phyloP scores from a whole-genome alignment of 2,888 invertebrate genomes.

The Marronus borbonicus region DNA sequence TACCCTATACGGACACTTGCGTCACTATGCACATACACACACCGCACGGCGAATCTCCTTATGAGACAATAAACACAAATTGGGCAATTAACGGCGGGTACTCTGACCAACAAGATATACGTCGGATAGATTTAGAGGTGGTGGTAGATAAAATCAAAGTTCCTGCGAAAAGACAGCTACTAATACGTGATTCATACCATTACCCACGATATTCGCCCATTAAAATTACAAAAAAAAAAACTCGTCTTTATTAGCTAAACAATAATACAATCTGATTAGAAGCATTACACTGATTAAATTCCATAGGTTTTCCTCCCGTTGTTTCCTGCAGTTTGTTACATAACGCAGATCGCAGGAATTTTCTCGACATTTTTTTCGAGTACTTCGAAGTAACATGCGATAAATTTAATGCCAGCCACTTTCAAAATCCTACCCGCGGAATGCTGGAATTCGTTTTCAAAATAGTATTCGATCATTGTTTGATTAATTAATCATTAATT shows the following conservation, averaged over 20 bases:
- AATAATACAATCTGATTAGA: slow-evolving; percentile 32
- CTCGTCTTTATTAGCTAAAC: slow-evolving; percentile 19
- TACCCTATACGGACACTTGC: too few species aligned
- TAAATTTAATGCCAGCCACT: not conserved
- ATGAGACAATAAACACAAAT: too few species aligned
- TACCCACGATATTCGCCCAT: slow-evolving; percentile 8
- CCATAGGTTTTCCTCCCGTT: slow-evolving; percentile 11
- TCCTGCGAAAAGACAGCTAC: slow-evolving; percentile 20
- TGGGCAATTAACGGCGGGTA: not conserved
- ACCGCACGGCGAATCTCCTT: too few species aligned
- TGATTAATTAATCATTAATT: slow-evolving; percentile 13
- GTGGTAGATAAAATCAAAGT: slow-evolving; percentile 15
- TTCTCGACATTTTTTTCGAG: slow-evolving; percentile 4
- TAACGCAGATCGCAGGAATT: slow-evolving; percentile 22
- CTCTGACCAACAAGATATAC: slow-evolving; percentile 7
- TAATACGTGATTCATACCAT: slow-evolving; percentile 33
- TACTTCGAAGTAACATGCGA: too few species aligned
- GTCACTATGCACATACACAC: too few species aligned
- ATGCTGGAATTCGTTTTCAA: too few species aligned
- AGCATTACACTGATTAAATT: slow-evolving; percentile 29
- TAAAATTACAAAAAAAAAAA: slow-evolving; percentile 7
- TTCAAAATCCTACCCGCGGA: too few species aligned
- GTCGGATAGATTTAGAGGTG: slow-evolving; percentile 4
- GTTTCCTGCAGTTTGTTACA: slow-evolving; percentile 19
- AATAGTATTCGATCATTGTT: not conserved